phyloP scores from a whole-genome alignment of 2,113 vertebrate genomes.

The Pogonocichla stellata region DNA sequence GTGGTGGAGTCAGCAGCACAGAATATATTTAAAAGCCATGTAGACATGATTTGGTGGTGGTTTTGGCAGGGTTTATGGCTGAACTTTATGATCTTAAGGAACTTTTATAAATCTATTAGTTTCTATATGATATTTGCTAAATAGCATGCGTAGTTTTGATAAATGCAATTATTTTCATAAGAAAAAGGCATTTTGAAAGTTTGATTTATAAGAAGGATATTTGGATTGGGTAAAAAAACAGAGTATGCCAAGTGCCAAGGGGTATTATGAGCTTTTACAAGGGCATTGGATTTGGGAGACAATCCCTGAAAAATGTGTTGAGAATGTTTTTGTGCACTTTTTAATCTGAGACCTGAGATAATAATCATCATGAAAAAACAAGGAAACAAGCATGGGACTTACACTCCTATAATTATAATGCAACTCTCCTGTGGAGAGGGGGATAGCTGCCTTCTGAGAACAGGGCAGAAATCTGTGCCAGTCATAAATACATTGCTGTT shows the following conservation, averaged over 20 bases:
- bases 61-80: neutral
- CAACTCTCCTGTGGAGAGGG: neutral
- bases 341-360: neutral
- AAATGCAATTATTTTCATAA: neutral
- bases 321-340: rapidly evolving
- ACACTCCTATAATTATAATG: neutral
- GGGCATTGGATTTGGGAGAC: neutral
- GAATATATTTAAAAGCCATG: neutral
- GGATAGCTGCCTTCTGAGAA: neutral
- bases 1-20: neutral
- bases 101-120: neutral
- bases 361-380: neutral
- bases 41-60: neutral
- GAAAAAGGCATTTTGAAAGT: neutral
- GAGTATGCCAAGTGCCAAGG: neutral
- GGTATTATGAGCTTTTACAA: neutral
- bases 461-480: neutral
- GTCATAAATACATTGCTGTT: neutral
- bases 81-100: neutral
- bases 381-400: neutral
- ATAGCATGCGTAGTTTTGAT: neutral
- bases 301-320: neutral
- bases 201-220: neutral
- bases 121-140: neutral
- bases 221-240: neutral